These are phyloP conservation scores for Teleogryllus oceanicus DNA, from an alignment of 2,888 invertebrate species.

Conservation along the genomic window DNA sequence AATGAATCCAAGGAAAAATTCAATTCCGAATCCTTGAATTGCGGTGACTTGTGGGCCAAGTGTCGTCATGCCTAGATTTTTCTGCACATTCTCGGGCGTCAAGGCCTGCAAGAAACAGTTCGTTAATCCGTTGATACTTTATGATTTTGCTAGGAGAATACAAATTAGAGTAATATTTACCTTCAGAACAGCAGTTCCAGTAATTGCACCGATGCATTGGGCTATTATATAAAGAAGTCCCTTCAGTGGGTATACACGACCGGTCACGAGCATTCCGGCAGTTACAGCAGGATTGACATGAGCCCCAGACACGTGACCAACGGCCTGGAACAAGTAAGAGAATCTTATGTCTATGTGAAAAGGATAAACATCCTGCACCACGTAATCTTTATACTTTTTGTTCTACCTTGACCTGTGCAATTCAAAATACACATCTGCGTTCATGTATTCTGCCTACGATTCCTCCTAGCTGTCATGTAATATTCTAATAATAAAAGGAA, in stretches of 20 bases:
- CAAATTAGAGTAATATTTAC: constrained; percentile 46
- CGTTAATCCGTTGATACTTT: neutral
- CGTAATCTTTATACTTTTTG: too few species aligned
- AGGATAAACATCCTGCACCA: too few species aligned
- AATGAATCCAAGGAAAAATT: constrained; percentile 86
- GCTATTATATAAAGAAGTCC: constrained; percentile 75
- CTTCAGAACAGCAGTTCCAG: constrained; percentile 71
- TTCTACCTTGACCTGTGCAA: too few species aligned
- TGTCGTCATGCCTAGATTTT: constrained; percentile 62
- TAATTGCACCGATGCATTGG: constrained; percentile 78
- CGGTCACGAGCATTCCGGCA: constrained; percentile 70
- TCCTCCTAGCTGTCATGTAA: too few species aligned
- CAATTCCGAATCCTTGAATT: constrained; percentile 82
- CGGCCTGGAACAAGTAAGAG: constrained; percentile 55
- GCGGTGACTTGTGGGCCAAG: constrained; percentile 60
- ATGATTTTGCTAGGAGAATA: neutral
- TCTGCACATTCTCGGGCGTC: constrained; percentile 60
- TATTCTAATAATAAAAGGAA: too few species aligned
- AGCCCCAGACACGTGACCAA: constrained; percentile 85
- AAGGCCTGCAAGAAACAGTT: constrained; percentile 54
- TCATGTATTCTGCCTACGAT: too few species aligned
- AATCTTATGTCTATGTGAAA: neutral
- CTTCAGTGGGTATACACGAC: constrained; percentile 71
- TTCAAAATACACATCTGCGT: too few species aligned
- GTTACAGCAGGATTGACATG: constrained; percentile 94